Evolutionary conservation across 2,113 vertebrate genomes (phyloP), one percentile per base, ranked within the genome.

Genomic region (Tychaedon coryphoeus): DNA sequence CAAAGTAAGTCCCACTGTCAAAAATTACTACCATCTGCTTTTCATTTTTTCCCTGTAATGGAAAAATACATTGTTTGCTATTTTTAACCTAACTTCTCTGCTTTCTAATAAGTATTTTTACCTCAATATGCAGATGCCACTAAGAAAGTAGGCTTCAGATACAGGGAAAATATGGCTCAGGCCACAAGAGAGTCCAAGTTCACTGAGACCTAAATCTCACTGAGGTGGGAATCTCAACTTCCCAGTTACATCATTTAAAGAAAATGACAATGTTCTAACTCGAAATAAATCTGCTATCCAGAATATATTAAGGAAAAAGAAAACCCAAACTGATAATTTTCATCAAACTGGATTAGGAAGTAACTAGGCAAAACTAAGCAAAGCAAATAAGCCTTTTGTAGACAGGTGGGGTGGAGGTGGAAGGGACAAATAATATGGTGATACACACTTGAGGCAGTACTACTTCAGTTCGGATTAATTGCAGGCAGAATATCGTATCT

Each of bases 51-150:
- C 47, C 51, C 58, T 73, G 73, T 42, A 85, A 93, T 33, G 85
- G 90, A 86, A 96, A 94, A 97, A 86, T 57, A 72, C 66, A 85
- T 90, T 74, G 43, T 75, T 47, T 81, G 62, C 78, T 96, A 85
- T 90, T 95, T 92, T 96, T 69, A 82, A 93, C 60, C 74, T 74
- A 56, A 71, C 36, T 64, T 84, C 25, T 74, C 64, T 56, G 53
- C 61, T 95, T 82, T 91, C 53, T 56, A 91, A 95, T 85, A 74
- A 94, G 65, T 25, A 29, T 53, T 45, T 81, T 79, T 57, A 86
- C 42, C 53, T 94, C 78, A 57, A 12, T 38, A 76, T 4, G 9
- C 22, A 88, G 29, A 74, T 26, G 29, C 7, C n/a, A 65, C 53
- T 85, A 67, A 61, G 42, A 85, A 75, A 84, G 62, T 0, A 61